These are phyloP conservation scores for Rhadina sibilatrix DNA, from an alignment of 2,113 vertebrate genomes.

Conservation along the genomic window DNA sequence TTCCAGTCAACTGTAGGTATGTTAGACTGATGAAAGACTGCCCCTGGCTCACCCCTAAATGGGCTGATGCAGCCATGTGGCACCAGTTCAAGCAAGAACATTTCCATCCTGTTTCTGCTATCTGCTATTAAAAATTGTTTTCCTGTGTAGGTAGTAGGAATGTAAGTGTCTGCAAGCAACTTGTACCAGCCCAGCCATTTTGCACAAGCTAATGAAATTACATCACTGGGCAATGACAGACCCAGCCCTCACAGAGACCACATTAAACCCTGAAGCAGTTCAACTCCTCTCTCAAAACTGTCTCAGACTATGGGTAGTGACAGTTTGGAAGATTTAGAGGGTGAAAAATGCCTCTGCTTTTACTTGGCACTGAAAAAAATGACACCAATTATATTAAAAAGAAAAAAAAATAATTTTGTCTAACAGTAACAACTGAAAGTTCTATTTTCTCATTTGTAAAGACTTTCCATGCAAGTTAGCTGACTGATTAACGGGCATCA, in stretches of 20 bases:
- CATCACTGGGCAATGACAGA: conserved; percentile 16
- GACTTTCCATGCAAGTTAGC: not conserved
- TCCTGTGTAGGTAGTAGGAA: not conserved
- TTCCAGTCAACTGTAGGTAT: not conserved
- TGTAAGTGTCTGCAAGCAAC: not conserved
- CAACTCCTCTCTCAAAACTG: not conserved
- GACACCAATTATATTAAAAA: not conserved
- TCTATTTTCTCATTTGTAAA: conserved; percentile 42
- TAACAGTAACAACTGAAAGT: not conserved
- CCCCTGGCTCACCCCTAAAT: not conserved
- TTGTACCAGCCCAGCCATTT: not conserved
- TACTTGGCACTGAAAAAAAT: conserved; percentile 7
- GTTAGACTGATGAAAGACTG: not conserved
- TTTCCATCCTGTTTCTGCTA: not conserved
- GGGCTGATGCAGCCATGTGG: not conserved
- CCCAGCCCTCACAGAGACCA: not conserved
- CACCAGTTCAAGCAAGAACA: not conserved
- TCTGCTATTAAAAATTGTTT: conserved; percentile 10
- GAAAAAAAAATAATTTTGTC: not conserved
- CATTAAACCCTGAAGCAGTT: conserved; percentile 17
- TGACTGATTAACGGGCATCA: not conserved
- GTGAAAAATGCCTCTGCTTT: conserved; percentile 34
- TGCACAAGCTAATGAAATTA: conserved; percentile 24
- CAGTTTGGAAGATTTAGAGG: conserved; percentile 22
- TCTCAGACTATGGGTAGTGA: conserved; percentile 21